Percentiles rank a stretch among this genome's conserved stretches.
These are phyloP conservation scores for Drosophila lini DNA, from an alignment of 1,140 invertebrate species.

Conservation along the genomic window DNA sequence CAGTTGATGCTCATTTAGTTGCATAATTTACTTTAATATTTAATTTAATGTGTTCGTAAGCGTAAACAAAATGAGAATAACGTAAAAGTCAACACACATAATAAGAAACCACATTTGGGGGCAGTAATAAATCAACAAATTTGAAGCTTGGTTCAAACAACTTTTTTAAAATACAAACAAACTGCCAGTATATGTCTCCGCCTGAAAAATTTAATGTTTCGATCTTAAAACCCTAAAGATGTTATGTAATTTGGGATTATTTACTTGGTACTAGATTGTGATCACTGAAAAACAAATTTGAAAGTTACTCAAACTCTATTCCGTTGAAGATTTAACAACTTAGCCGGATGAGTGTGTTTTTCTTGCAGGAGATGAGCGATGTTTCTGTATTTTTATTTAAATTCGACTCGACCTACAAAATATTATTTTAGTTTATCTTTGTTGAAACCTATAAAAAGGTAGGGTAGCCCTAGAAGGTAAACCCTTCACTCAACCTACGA, in stretches of 20 bases:
- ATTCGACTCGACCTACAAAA: neutral
- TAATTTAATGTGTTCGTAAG: constrained; percentile 57
- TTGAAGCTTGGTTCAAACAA: constrained; percentile 38
- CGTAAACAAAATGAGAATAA: constrained; percentile 48
- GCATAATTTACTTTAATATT: constrained; percentile 48
- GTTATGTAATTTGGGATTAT: neutral
- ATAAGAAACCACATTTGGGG: constrained; percentile 35
- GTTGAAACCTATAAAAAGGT: constrained; percentile 10
- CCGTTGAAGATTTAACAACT: constrained; percentile 1
- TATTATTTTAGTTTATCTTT: neutral
- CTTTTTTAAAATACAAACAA: constrained; percentile 59
- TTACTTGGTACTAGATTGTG: neutral
- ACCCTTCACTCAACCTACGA: constrained; percentile 45
- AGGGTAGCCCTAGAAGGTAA: constrained; percentile 30
- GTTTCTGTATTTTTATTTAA: neutral
- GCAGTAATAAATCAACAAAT: constrained; percentile 54
- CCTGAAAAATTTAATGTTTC: constrained; percentile 49
- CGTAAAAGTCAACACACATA: constrained; percentile 21
- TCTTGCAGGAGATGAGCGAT: constrained; percentile 1
- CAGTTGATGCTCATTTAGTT: constrained; percentile 50
- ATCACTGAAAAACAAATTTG: neutral
- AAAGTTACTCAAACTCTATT: neutral
- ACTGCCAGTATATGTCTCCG: constrained; percentile 82
- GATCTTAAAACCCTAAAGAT: constrained; percentile 11
- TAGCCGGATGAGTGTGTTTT: constrained; percentile 5